Evolutionary conservation across 2,113 vertebrate species (phyloP).

Genomic region (Barbus barbus): DNA sequence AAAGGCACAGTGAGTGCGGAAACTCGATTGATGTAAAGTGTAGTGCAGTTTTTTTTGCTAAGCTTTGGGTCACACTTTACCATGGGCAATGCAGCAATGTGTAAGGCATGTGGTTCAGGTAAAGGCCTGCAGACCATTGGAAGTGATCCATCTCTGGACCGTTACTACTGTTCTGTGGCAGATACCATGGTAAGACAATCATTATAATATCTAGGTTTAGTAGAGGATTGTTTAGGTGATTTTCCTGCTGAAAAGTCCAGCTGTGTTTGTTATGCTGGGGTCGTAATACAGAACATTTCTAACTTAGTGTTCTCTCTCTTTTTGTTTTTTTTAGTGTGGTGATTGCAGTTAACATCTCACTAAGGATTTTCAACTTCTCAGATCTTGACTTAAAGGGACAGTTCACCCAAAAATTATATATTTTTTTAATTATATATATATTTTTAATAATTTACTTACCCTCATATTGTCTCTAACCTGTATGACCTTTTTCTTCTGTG

Average conservation of each 20-base stretch:
- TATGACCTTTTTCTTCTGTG: too few relatives aligned
- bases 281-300: too few relatives aligned
- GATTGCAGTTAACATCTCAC: not conserved
- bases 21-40: not conserved
- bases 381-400: not conserved
- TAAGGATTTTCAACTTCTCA: too few relatives aligned
- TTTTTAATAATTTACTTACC: too few relatives aligned
- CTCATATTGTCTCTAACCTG: too few relatives aligned
- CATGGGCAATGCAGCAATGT: slow-evolving; percentile 89
- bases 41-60: not conserved
- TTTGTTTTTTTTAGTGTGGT: not conserved
- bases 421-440: too few relatives aligned
- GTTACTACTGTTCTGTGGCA: slow-evolving; percentile 62
- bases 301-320: too few relatives aligned
- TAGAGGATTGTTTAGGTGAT: not conserved
- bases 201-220: not conserved
- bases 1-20: not conserved
- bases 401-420: not conserved
- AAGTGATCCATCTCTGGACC: slow-evolving; percentile 75
- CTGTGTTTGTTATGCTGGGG: too few relatives aligned
- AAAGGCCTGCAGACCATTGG: slow-evolving; percentile 66
- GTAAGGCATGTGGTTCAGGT: slow-evolving; percentile 78
- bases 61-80: slow-evolving; percentile 31
- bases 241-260: not conserved
- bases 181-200: slow-evolving; percentile 65